phyloP scores from a whole-genome alignment of 2,797 vertebrate genomes.

The Melanotaenia maccullochi region DNA sequence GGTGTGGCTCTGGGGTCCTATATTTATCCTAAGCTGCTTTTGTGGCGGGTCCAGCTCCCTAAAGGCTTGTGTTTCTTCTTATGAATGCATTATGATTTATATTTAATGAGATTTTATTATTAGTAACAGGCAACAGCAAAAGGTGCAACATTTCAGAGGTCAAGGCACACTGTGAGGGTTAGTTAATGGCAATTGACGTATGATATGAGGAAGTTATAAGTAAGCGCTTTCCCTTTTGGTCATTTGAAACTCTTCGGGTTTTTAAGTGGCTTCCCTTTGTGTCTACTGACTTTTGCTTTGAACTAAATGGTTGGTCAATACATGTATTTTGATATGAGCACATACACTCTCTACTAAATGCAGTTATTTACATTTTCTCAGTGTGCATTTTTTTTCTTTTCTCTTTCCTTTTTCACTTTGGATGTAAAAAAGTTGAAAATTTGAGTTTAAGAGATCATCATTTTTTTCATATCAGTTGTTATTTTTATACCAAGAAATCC shows the following conservation, averaged over 20 bases:
- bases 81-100: constrained; percentile 66
- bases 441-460: too few relatives aligned
- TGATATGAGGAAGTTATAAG: constrained; percentile 12
- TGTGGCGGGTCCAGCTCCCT: constrained; percentile 57
- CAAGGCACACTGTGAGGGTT: constrained; percentile 1
- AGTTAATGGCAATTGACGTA: constrained; percentile 19
- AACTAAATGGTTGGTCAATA: neutral
- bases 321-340: neutral
- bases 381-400: neutral
- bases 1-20: constrained; percentile 66
- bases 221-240: neutral
- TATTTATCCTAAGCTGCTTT: constrained; percentile 75
- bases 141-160: constrained; percentile 21
- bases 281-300: neutral
- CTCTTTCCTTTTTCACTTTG: too few relatives aligned
- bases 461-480: too few relatives aligned
- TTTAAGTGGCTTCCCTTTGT: neutral
- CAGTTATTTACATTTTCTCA: neutral
- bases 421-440: too few relatives aligned
- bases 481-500: too few relatives aligned
- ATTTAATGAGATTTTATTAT: constrained; percentile 53
- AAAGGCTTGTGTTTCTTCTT: constrained; percentile 65
- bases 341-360: neutral
- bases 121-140: constrained; percentile 44
- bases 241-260: neutral